Conservation (phyloP, 2,113 vertebrate species). For the Ophthalmotilapia sp. region DNA sequence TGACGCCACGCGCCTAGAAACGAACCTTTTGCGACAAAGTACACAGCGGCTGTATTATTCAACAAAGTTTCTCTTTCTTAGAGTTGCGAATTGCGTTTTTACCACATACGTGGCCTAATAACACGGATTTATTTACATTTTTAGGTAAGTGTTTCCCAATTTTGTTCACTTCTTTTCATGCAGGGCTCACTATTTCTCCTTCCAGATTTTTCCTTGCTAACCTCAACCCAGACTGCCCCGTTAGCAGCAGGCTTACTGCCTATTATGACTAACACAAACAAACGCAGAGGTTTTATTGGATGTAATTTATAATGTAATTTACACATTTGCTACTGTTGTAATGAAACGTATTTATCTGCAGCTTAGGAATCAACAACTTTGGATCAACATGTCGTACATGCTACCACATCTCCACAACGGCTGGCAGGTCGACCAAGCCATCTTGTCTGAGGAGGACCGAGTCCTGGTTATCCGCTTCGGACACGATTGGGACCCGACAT, state of each 20-base stretch:
- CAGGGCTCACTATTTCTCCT: background rate
- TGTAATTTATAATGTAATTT: background rate
- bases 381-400: conserved; percentile 91
- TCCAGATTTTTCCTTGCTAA: background rate
- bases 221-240: background rate
- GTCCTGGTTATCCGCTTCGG: conserved; percentile 94
- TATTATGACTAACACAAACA: no score
- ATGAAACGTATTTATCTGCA: background rate
- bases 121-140: background rate
- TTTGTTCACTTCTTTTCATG: fast-evolving
- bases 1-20: background rate
- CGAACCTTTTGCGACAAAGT: background rate
- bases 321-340: background rate
- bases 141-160: background rate
- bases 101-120: fast-evolving
- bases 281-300: background rate
- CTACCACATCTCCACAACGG: conserved; percentile 96
- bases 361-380: background rate
- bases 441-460: conserved; percentile 94
- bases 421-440: conserved; percentile 98
- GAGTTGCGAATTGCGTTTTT: background rate
- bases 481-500: conserved; percentile 98
- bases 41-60: background rate
- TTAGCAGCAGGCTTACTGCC: background rate
- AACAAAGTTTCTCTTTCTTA: background rate